These are phyloP conservation scores for Plebejus anna DNA, from an alignment of 2,888 invertebrate species.

Conservation along the genomic window DNA sequence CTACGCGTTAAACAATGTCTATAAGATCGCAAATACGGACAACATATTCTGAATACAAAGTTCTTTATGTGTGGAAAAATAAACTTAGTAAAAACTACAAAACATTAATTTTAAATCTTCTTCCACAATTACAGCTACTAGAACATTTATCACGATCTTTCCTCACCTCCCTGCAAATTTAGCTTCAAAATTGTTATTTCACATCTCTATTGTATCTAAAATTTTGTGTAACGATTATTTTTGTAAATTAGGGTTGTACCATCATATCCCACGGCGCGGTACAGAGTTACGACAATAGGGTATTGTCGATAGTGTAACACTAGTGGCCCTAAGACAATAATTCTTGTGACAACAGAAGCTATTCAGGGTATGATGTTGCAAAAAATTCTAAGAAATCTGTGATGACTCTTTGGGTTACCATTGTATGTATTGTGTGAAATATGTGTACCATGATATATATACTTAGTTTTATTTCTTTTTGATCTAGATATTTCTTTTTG, in stretches of 20 bases:
- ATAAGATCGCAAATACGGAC: no score
- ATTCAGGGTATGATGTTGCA: constrained; percentile 37
- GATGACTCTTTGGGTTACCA: not conserved
- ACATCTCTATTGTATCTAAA: not conserved
- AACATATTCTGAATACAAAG: no score
- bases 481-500: no score
- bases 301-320: constrained; percentile 63
- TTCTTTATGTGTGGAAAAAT: no score
- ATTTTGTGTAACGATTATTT: constrained; percentile 23
- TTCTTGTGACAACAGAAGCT: constrained; percentile 69
- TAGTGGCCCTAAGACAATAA: constrained; percentile 66
- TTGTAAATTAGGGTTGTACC: constrained; percentile 27
- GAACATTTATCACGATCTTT: not conserved
- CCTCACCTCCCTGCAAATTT: not conserved
- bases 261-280: constrained; percentile 12
- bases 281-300: constrained; percentile 4
- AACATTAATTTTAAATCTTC: no score
- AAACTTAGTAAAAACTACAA: no score
- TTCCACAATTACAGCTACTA: no score
- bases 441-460: not conserved
- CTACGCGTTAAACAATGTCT: no score
- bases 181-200: not conserved
- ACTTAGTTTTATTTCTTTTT: not conserved
- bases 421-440: constrained; percentile 5
- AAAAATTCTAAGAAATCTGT: constrained; percentile 33